Evolutionary conservation across 2,113 vertebrate species (phyloP), one percentile per base, ranked within the genome.

Genomic region (Dryoscopus gambensis): DNA sequence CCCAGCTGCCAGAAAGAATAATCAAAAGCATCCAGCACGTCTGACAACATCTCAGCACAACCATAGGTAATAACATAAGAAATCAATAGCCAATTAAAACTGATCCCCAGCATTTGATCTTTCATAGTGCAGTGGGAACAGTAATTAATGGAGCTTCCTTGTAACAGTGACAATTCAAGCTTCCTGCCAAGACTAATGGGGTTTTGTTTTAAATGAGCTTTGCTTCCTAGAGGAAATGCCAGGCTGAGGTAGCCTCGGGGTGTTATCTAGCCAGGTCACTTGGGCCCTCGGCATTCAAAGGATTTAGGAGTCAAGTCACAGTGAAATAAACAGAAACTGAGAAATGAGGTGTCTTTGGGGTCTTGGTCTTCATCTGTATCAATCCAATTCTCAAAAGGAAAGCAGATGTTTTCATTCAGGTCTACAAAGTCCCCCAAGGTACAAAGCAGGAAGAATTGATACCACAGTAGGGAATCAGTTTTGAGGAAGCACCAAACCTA

Each of bases 41-140:
- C 87, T 95, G 84, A 96, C 5, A 46, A 89, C 95, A 87, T 89
- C 89, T 89, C 80, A 75, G 93, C 85, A 77, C 94, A 93, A 87
- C 85, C 19, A 10, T 96, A 93, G 95, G 97, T 96, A 96, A 97
- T 95, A 96, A 90, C 95, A 83, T 91, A 95, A 92, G 85, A 95
- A 96, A 97, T 97, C 95, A 84, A 97, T 97, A 97, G 91, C 96
- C 97, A 97, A 97, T 97, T 97, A 97, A 97, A 97, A 94, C 77
- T 55, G 89, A 96, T 97, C 95, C 88, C 73, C 87, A 77, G 83
- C 65, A 78, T 96, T 96, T 97, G 95, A 97, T 97, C 95, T 95
- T 97, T 96, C 85, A 44, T 95, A 94, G 93, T 77, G 84, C 87
- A 94, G 74, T 94, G 85, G 89, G 89, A 97, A 56, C 77, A 68